Conservation (phyloP, 92 coral and sea anemone species). For the Isaurus tuberculatus region DNA sequence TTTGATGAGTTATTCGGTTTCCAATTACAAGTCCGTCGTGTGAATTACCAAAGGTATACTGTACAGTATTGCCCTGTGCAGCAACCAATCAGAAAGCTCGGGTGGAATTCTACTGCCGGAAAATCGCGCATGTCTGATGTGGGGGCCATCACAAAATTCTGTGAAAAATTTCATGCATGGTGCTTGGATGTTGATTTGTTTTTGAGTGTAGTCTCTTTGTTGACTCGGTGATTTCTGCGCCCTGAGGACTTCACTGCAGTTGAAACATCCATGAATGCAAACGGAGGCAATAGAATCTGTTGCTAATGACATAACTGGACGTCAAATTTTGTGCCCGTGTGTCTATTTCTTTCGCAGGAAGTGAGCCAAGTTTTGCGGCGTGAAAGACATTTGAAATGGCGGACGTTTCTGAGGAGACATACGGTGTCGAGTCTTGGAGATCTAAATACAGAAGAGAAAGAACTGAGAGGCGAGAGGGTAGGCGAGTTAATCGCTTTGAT, state of each 20-base stretch:
- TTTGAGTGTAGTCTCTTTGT: slow-evolving; percentile 61
- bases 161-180: slow-evolving; percentile 74
- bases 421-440: slow-evolving; percentile 54
- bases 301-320: slow-evolving; percentile 75
- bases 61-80: slow-evolving; percentile 69
- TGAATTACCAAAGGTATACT: slow-evolving; percentile 63
- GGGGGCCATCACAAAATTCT: slow-evolving; percentile 77
- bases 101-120: slow-evolving; percentile 74
- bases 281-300: slow-evolving; percentile 54
- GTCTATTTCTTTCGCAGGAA: slow-evolving; percentile 61
- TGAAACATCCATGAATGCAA: slow-evolving; percentile 53
- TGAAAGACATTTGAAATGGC: slow-evolving; percentile 69
- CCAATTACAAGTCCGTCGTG: slow-evolving; percentile 74
- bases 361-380: slow-evolving; percentile 62
- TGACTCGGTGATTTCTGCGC: slow-evolving; percentile 71
- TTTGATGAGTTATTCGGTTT: slow-evolving; percentile 61
- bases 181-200: slow-evolving; percentile 74
- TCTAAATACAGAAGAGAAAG: slow-evolving; percentile 76
- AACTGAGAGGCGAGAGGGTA: slow-evolving; percentile 73
- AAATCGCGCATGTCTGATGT: slow-evolving; percentile 79
- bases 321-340: slow-evolving; percentile 45
- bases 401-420: slow-evolving; percentile 72
- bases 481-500: slow-evolving; percentile 69
- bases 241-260: slow-evolving; percentile 39
- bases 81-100: slow-evolving; percentile 83